Evolutionary conservation across 2,113 vertebrate species (phyloP).

Genomic region (Misgurnus anguillicaudatus): DNA sequence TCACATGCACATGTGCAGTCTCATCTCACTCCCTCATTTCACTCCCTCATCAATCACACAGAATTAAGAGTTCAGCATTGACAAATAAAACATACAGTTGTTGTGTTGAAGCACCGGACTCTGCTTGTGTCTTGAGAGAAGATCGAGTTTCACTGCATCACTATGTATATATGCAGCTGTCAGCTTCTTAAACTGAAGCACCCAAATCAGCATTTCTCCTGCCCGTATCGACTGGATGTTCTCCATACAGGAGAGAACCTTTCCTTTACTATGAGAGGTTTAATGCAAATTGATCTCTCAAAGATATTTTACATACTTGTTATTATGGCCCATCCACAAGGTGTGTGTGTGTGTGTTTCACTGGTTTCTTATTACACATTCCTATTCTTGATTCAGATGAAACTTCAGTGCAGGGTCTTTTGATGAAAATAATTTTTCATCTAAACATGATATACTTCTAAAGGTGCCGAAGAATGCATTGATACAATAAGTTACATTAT

Average conservation of each 20-base stretch:
- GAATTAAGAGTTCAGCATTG: background rate
- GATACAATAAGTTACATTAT: too few species aligned
- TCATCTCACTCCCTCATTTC: too few species aligned
- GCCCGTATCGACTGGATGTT: background rate
- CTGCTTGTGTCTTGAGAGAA: background rate
- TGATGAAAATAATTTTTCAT: too few species aligned
- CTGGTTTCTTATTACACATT: background rate
- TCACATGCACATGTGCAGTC: too few species aligned
- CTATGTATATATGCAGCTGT: conserved; percentile 17
- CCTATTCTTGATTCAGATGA: too few species aligned
- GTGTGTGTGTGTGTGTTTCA: background rate
- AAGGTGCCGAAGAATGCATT: too few species aligned
- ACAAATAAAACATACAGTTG: too few species aligned
- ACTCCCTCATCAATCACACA: too few species aligned
- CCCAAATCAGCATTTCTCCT: conserved; percentile 18
- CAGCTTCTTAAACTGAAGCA: conserved; percentile 14
- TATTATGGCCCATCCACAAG: background rate
- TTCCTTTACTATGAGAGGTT: conserved; percentile 2
- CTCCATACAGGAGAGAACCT: background rate
- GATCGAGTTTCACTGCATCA: conserved; percentile 10
- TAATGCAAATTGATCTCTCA: background rate
- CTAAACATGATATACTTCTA: too few species aligned
- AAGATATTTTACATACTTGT: background rate
- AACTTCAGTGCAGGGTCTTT: too few species aligned
- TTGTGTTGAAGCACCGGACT: background rate